These are phyloP conservation scores for Aldabrachelys gigantea DNA, from an alignment of 2,113 vertebrate species.

Conservation along the genomic window DNA sequence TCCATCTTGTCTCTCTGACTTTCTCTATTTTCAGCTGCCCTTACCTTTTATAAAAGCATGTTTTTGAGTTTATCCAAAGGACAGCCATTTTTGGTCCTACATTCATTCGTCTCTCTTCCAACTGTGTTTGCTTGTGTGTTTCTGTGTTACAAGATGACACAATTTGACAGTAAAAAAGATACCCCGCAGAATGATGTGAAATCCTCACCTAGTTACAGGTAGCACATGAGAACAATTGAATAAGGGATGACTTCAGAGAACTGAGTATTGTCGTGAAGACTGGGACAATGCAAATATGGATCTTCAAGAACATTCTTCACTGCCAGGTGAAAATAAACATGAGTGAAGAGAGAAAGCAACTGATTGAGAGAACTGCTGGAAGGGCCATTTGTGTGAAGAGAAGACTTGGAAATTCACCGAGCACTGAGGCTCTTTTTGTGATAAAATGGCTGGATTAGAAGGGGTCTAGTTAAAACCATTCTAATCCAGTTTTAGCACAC, in stretches of 20 bases:
- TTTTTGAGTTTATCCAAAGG: not conserved
- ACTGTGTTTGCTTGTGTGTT: not conserved
- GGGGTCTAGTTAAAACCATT: not conserved
- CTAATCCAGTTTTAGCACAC: not conserved
- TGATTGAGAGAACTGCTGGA: not conserved
- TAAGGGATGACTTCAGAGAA: not conserved
- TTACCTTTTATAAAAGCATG: not conserved
- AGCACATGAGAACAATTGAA: not conserved
- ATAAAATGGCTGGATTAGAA: not conserved
- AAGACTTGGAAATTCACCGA: not conserved
- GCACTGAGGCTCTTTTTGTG: not conserved
- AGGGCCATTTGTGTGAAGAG: not conserved
- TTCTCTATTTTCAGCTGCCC: not conserved
- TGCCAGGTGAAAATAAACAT: not conserved
- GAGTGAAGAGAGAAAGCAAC: not conserved
- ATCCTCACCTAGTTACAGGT: not conserved
- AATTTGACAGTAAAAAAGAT: not conserved
- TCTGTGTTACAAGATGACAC: not conserved
- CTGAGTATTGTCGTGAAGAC: not conserved
- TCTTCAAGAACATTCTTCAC: not conserved
- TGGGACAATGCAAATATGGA: not conserved
- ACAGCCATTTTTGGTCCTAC: not conserved
- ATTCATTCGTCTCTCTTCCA: accelerated
- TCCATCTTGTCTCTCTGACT: not conserved
- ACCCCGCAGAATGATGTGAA: not conserved